Evolutionary conservation across 2,797 vertebrate species (phyloP).

Genomic region (Sebastes itinus): DNA sequence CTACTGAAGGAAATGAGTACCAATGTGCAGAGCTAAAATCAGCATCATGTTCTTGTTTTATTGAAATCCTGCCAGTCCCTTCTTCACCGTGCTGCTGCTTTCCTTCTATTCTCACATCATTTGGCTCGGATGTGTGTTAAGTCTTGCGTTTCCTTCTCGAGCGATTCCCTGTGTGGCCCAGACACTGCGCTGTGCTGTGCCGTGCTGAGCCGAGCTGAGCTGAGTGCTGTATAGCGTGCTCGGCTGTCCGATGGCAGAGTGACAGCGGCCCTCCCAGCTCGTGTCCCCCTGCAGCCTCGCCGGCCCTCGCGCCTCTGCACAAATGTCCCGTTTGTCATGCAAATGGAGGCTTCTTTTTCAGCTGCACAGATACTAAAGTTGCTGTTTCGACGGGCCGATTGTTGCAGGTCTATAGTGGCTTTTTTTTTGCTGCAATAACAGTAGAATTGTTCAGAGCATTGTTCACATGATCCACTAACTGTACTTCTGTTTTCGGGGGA

Average conservation of each 20-base stretch:
- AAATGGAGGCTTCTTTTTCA: slow-evolving; percentile 56
- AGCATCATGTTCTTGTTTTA: background rate
- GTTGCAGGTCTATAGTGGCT: slow-evolving; percentile 49
- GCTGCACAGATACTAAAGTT: slow-evolving; percentile 59
- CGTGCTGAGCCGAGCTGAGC: background rate
- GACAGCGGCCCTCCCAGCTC: slow-evolving; percentile 24
- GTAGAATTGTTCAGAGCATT: slow-evolving; percentile 57
- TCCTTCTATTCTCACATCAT: background rate
- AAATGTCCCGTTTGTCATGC: slow-evolving; percentile 73
- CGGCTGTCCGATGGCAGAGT: background rate
- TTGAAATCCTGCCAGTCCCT: background rate
- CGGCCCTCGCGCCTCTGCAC: slow-evolving; percentile 32
- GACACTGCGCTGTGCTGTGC: background rate
- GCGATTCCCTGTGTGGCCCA: background rate
- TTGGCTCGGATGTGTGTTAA: background rate
- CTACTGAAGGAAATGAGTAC: slow-evolving; percentile 1
- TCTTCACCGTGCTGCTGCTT: background rate
- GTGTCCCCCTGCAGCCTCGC: slow-evolving; percentile 20
- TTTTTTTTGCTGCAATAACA: slow-evolving; percentile 58
- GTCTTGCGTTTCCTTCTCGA: background rate
- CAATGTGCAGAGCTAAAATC: slow-evolving; percentile 1
- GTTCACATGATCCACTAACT: slow-evolving; percentile 51
- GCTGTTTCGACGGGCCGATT: slow-evolving; percentile 54
- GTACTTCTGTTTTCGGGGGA: slow-evolving; percentile 25
- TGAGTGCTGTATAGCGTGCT: slow-evolving; percentile 1